These are phyloP conservation scores for Iphiclides podalirius DNA, from an alignment of 2,888 invertebrate species.

Conservation along the genomic window DNA sequence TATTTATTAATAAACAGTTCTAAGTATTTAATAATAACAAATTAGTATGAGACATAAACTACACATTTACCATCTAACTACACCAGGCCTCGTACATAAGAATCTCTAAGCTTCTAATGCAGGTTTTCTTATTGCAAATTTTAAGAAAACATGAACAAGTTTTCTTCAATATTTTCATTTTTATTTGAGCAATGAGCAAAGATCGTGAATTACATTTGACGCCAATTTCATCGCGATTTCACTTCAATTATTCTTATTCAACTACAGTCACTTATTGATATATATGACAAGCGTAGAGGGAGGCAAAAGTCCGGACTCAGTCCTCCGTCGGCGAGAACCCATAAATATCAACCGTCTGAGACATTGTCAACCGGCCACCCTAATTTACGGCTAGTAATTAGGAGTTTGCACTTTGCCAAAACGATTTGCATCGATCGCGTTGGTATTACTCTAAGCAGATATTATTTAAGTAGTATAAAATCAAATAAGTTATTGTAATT, in stretches of 20 bases:
- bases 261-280: slow-evolving; percentile 36
- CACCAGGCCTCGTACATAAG: no score
- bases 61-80: no score
- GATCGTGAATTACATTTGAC: no score
- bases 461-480: slow-evolving; percentile 10
- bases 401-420: slow-evolving; percentile 79
- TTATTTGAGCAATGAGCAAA: no score
- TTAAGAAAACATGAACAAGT: no score
- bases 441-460: slow-evolving; percentile 26
- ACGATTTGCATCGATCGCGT: slow-evolving; percentile 75
- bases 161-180: no score
- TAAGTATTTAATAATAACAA: no score
- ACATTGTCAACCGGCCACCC: slow-evolving; percentile 78
- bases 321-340: slow-evolving; percentile 49
- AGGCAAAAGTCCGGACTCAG: slow-evolving; percentile 56
- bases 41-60: no score
- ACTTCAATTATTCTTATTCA: slow-evolving; percentile 27
- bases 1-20: no score
- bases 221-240: no score
- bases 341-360: slow-evolving; percentile 76
- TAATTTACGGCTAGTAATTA: slow-evolving; percentile 79
- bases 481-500: not conserved
- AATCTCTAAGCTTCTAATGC: no score
- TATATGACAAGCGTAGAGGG: slow-evolving; percentile 54
- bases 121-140: no score